Base-by-base conservation (phyloP, 2,888 invertebrate genomes). In the Reticulitermes lucifugus region DNA sequence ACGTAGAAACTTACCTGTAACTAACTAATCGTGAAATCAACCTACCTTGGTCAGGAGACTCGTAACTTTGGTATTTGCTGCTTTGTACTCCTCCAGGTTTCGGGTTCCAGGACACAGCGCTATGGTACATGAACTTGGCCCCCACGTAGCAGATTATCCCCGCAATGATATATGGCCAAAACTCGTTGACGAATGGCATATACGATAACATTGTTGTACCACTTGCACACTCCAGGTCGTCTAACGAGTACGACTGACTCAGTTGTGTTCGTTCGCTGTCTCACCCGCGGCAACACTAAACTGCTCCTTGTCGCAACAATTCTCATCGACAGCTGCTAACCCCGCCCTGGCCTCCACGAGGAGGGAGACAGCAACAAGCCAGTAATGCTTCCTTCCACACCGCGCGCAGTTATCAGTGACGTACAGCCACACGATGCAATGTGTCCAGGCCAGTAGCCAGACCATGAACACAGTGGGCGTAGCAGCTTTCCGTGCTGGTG, bases 171-270 rank as follows among this genome's bases (percentile, higher is more conserved):
- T 91, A 90, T 51, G 89, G 89, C 90, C 91, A 91, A 86, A 91
- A 90, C 84, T 90, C 89, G 55, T 88, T 88, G 87, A 91, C 89
- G 88, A 92, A 91, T 25, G 91, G 91, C 85, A 91, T 87, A 65
- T 86, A 86, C 35, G 86, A 86, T 75, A 85, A 46, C 86, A 85
- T 85, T 0, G 22, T 46, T 6, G n/a, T 2, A n/a, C 65, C 65
- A 25, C 65, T 14, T n/a, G 6, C 65, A 25, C 25, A 25, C 65
- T 25, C n/a, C 65, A 25, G 9, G 65, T 25, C 25, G n/a, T n/a
- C 65, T 2, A 65, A 9, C 10, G 25, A 6, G 6, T 7, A n/a
- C 65, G 25, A n/a, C 25, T n/a, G 25, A 0, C 7, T 65, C n/a
- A 0, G 14, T 55, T 55, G 18, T 1, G 55, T 1, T 2, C n/a